phyloP scores from a whole-genome alignment of 2,888 invertebrate species.

The Rhimphoctona megacephalus region DNA sequence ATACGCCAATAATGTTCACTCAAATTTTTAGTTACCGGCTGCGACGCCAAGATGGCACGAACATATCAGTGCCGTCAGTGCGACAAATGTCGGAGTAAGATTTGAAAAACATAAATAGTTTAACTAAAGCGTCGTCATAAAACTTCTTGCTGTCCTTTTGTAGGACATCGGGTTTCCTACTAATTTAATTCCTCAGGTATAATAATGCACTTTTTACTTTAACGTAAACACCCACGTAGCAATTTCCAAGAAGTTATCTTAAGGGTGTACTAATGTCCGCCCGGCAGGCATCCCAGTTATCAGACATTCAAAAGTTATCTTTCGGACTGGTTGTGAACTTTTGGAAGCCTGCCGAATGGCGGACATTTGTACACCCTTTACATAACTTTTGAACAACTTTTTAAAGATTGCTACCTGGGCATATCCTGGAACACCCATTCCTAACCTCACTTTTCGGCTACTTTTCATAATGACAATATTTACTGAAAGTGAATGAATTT shows the following conservation, averaged over 20 bases:
- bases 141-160: neutral
- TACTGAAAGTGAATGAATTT: neutral
- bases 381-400: too few relatives aligned
- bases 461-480: neutral
- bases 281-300: too few relatives aligned
- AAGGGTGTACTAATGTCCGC: too few relatives aligned
- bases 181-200: neutral
- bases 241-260: too few relatives aligned
- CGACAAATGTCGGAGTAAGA: neutral
- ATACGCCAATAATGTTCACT: neutral
- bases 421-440: neutral
- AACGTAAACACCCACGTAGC: neutral
- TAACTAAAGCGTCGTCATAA: neutral
- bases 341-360: too few relatives aligned
- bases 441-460: slow-evolving; percentile 31
- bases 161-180: neutral
- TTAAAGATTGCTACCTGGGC: too few relatives aligned
- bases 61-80: neutral
- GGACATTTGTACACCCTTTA: too few relatives aligned
- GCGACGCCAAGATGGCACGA: neutral
- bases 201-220: neutral
- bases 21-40: neutral
- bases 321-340: too few relatives aligned
- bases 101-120: neutral
- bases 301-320: too few relatives aligned